Evolutionary conservation across 2,797 vertebrate species (phyloP).

Genomic region (Harpagifer antarcticus): DNA sequence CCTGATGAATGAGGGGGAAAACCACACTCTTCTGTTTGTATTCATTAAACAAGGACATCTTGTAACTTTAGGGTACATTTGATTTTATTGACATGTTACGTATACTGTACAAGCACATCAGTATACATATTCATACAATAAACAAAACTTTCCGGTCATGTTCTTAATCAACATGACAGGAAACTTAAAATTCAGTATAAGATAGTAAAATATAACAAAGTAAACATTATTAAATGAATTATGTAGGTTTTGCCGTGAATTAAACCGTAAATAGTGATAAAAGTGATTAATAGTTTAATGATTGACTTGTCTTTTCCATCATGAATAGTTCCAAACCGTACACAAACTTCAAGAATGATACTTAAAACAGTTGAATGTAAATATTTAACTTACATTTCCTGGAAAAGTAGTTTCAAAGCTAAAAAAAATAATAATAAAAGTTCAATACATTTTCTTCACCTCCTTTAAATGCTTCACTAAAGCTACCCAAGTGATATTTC

Average conservation of each 20-base stretch:
- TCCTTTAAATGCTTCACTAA: constrained; percentile 68
- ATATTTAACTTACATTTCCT: background rate
- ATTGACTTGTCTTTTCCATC: background rate
- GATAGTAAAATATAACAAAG: background rate
- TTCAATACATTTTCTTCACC: constrained; percentile 1
- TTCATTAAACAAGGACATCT: background rate
- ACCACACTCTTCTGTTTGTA: too few relatives aligned
- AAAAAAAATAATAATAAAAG: background rate
- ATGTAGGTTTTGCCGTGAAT: too few relatives aligned
- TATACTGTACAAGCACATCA: too few relatives aligned
- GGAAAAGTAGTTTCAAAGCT: background rate
- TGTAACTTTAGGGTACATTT: too few relatives aligned
- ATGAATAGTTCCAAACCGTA: background rate
- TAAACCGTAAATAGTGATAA: background rate
- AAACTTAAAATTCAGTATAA: background rate
- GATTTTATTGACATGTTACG: too few relatives aligned
- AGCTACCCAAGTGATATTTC: constrained; percentile 61
- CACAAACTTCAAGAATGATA: background rate
- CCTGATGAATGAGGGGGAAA: too few relatives aligned
- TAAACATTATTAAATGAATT: background rate
- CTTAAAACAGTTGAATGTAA: background rate
- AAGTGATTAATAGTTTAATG: background rate
- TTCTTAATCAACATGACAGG: background rate
- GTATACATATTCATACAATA: background rate
- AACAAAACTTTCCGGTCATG: too few relatives aligned